Evolutionary conservation across 2,888 invertebrate genomes (phyloP), one percentile per base, ranked within the genome.

Genomic region (Patella depressa): DNA sequence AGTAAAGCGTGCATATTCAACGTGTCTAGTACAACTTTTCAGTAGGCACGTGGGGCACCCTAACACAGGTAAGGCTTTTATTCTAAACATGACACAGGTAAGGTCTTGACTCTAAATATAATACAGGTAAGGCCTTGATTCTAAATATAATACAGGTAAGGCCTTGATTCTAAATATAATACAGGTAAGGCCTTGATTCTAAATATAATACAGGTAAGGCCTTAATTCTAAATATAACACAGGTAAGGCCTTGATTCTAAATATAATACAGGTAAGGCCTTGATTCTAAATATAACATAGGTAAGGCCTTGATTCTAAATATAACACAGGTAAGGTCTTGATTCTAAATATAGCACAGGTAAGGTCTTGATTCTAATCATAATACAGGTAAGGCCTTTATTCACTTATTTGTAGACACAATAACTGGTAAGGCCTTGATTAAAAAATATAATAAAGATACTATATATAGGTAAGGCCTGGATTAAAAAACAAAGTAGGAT

Each of bases 211-310:
- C 85, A 74, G 90, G 90, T 88, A 9, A 45, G 45, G 9, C 9
- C 45, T 45, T 45, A 9, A 96, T 88, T 89, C 92, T 11, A 91
- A 91, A 78, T 90, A 91, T 80, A 92, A 92, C 82, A 84, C 85
- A 74, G 90, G 90, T 88, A 1, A 45, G 45, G 45, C 45, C 45
- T 9, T 45, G 45, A 96, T 88, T 89, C 92, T 14, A 91, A 91
- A 78, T 90, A 45, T 1, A 45, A 45, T 1, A 84, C 85, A 73
- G 90, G 90, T 88, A 45, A 34, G 5, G 34, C 29, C 29, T 29
- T 29, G 29, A 29, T 29, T 29, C 29, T 29, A 29, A 29, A 29
- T 2, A 29, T 29, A 3, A 2, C 1, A 29, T 2, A 29, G 2
- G 29, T 29, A 29, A 29, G 29, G 3, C 34, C 34, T 34, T 34